Evolutionary conservation across 2,888 invertebrate species (phyloP), one percentile per base, ranked within the genome.

Genomic region (Apamea crenata): DNA sequence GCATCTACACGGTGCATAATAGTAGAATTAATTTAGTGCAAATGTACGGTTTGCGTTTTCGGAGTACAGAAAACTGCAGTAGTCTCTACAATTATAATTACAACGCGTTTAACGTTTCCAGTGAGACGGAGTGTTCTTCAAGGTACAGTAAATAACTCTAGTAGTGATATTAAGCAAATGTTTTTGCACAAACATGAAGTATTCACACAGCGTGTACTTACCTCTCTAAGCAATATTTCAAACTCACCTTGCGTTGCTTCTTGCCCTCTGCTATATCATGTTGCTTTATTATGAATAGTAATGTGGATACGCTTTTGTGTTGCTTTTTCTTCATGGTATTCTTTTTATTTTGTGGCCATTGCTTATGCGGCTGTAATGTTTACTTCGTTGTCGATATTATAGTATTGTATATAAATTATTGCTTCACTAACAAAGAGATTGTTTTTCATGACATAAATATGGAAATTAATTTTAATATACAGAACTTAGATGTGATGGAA

Each of bases 201-300:
- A 90, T 92, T 91, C 91, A 89, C 90, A 83, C 75, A 84, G 77
- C 88, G 90, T 89, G 80, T 88, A 87, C 87, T 87, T 87, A 84
- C 87, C 80, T 89, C 86, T 85, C 79, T 63, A 76, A 88, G 91
- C 90, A 88, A 93, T 94, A 94, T 94, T 93, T 95, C 92, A 94
- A 91, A 90, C 91, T 93, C 91, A 94, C 91, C 93, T 93, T 91
- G 86, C 84, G 85, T 88, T 88, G 91, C 92, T 91, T 89, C 91
- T 93, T 93, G 92, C 92, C 92, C 94, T 93, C 90, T 89, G 89
- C 89, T 84, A 87, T 93, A 94, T 93, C 93, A 89, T 91, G 93
- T 94, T 93, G 87, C 92, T 90, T 91, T 89, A 90, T 90, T 89
- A 91, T 89, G 86, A 82, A 89, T 90, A 89, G 86, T 89, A 91